A percentile compares a stretch with the other conserved stretches of the same genome.
These are phyloP conservation scores for Clepsis dumicolana DNA, from an alignment of 2,888 invertebrate species.

Conservation along the genomic window DNA sequence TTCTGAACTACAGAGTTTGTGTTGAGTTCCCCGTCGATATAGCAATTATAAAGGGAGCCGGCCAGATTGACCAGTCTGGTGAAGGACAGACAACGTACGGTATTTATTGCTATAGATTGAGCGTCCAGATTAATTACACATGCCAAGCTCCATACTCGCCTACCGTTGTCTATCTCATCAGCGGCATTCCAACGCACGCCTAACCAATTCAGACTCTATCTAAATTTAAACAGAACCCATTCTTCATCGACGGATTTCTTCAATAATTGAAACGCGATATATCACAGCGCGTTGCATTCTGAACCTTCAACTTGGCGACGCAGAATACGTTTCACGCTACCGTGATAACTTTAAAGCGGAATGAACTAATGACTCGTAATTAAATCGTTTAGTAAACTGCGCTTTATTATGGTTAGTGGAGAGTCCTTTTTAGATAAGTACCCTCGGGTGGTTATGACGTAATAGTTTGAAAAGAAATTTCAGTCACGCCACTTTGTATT, in stretches of 20 bases:
- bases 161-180: slow-evolving; percentile 61
- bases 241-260: slow-evolving; percentile 65
- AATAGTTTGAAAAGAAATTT: slow-evolving; percentile 65
- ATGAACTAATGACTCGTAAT: slow-evolving; percentile 70
- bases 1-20: neutral
- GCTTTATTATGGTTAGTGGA: slow-evolving; percentile 61
- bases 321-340: slow-evolving; percentile 66
- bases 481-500: slow-evolving; percentile 77
- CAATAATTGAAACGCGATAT: slow-evolving; percentile 76
- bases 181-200: slow-evolving; percentile 66
- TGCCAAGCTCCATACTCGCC: slow-evolving; percentile 59
- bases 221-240: slow-evolving; percentile 62
- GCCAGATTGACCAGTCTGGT: slow-evolving; percentile 65
- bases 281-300: slow-evolving; percentile 64
- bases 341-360: slow-evolving; percentile 57
- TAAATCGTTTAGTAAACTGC: slow-evolving; percentile 61
- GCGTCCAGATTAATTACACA: slow-evolving; percentile 78
- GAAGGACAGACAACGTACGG: slow-evolving; percentile 75
- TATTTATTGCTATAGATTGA: slow-evolving; percentile 78
- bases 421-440: slow-evolving; percentile 63
- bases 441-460: slow-evolving; percentile 60
- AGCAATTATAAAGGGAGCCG: slow-evolving; percentile 64
- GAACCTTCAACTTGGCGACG: slow-evolving; percentile 57
- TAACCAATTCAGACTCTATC: slow-evolving; percentile 64
- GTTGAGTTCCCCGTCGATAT: slow-evolving; percentile 56